Percentiles rank a stretch among this genome's conserved stretches.
Conservation (phyloP, 2,888 invertebrate species). For the Atethmia centrago region DNA sequence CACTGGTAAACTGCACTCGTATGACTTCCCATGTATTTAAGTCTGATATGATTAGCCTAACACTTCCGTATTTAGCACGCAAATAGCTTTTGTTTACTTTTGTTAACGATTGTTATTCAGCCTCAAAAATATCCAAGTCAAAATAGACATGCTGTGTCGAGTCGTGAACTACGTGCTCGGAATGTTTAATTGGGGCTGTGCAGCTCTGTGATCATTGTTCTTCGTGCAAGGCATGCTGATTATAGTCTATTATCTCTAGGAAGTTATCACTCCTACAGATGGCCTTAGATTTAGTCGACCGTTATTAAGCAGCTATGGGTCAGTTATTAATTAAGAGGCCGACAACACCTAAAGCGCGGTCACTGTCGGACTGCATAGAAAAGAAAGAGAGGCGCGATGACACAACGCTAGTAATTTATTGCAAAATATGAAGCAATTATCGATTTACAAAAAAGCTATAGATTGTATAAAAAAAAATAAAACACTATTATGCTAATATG, state of each 20-base stretch:
- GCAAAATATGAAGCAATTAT: no score
- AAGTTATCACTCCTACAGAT: conserved; percentile 38
- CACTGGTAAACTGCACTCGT: conserved; percentile 72
- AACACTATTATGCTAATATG: no score
- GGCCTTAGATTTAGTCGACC: conserved; percentile 33
- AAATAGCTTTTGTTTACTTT: conserved; percentile 64
- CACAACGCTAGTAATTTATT: no score
- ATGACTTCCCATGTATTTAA: conserved; percentile 72
- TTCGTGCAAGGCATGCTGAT: conserved; percentile 50
- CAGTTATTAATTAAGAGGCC: conserved; percentile 19
- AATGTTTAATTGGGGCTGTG: conserved; percentile 42
- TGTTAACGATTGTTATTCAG: conserved; percentile 1
- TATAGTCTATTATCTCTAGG: conserved; percentile 36
- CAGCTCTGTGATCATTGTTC: conserved; percentile 38
- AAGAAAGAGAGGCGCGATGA: no score
- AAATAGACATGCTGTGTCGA: conserved; percentile 39
- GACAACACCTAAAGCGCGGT: no score
- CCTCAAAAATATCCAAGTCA: conserved; percentile 33
- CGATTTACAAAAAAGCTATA: no score
- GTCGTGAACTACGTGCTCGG: conserved; percentile 48
- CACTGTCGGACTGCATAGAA: no score
- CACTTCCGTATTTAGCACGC: conserved; percentile 70
- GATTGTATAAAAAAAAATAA: no score
- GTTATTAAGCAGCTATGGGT: conserved; percentile 38
- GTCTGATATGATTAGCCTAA: conserved; percentile 69